A percentile compares a stretch with the other conserved stretches of the same genome.
Conservation (phyloP, 2,113 vertebrate species). For the Accipiter cooperii region DNA sequence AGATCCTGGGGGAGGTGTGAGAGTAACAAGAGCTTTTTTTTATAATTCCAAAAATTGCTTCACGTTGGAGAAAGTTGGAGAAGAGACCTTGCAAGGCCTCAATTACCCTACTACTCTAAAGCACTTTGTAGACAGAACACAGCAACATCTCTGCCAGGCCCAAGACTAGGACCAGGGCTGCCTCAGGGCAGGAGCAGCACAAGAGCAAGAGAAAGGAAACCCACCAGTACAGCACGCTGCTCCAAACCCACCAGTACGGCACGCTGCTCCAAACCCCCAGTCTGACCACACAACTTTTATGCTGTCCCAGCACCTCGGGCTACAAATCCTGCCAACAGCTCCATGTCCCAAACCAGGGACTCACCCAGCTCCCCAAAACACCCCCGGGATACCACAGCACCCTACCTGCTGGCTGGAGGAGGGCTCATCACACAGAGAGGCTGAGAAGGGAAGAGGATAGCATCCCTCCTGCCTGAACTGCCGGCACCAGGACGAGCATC, state of each 20-base stretch:
- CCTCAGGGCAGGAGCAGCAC: not conserved
- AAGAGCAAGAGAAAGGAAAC: not conserved
- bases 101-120: not conserved
- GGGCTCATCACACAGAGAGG: rapidly evolving
- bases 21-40: not conserved
- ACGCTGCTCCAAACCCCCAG: not conserved
- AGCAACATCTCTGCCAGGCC: not conserved
- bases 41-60: not conserved
- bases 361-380: not conserved
- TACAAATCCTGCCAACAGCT: not conserved
- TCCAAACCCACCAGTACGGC: not conserved
- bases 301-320: not conserved
- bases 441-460: rapidly evolving
- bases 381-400: not conserved
- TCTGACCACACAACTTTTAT: not conserved
- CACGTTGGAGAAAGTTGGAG: not conserved
- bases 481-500: rapidly evolving
- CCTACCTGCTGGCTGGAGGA: not conserved
- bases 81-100: not conserved
- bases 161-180: not conserved
- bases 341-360: not conserved
- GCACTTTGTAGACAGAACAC: not conserved
- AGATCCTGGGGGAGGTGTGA: not conserved
- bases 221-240: not conserved
- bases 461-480: not conserved